Base-by-base conservation (phyloP, 2,888 invertebrate genomes). In the Drosophila emarginata region DNA sequence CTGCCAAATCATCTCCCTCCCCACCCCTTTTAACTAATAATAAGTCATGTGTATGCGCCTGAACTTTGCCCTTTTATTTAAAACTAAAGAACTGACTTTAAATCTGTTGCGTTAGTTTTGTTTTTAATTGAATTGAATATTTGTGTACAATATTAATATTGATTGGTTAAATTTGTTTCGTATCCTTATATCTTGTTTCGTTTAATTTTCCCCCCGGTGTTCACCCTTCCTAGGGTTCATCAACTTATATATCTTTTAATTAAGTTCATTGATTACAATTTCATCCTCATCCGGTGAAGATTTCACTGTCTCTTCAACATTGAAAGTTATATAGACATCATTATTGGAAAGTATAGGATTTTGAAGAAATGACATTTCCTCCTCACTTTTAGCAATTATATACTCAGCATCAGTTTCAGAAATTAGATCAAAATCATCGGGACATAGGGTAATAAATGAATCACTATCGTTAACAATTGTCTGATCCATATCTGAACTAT, bases 401-500 rank as follows among this genome's bases (percentile, higher is more conserved):
- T 53, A 21, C 9, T 12, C 50, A 18, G 11, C 28, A 4, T 23
- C 51, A 9, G 23, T 23, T 4, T 12, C 23, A 4, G 23, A 9
- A 12, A 15, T 26, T 5, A 26, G 7, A 1, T 23, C 50, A 11
- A 9, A 32, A 2, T 40, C 23, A 4, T 32, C 26, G 18, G 45
- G 45, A 21, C 18, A 21, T 2, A 45, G 45, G 9, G 28, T 18
- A 1, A 18, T 18, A 0, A 18, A n/a, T 12, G 32, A 53, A 4
- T 36, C 64, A 2, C 26, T 53, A n/a, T 61, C 61, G 12, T 36
- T 54, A 14, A 62, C 50, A 2, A 65, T 7, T n/a, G 62, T 62
- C 54, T 37, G 61, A 3, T 65, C 54, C 45, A 26, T 15, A 9
- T 65, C 65, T 0, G 62, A 61, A 32, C 26, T 9, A 1, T 26